These are phyloP conservation scores for Dioctria linearis DNA, from an alignment of 2,888 invertebrate genomes.

Conservation along the genomic window DNA sequence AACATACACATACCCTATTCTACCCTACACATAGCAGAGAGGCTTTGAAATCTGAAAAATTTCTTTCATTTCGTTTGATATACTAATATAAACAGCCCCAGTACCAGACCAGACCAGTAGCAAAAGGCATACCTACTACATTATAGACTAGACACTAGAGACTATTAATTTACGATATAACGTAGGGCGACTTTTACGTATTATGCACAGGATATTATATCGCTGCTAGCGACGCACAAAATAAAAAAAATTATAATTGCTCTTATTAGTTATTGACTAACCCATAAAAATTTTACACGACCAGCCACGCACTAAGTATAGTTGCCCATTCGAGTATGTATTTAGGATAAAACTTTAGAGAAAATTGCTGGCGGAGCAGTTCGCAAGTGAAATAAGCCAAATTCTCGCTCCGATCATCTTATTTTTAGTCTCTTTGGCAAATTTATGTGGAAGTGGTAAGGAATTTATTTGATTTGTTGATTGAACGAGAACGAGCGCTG, in stretches of 20 bases:
- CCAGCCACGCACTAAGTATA: background rate
- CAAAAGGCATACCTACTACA: too few species aligned
- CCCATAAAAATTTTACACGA: slow-evolving; percentile 13
- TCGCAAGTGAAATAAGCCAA: slow-evolving; percentile 43
- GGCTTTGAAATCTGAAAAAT: slow-evolving; percentile 8
- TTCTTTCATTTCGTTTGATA: slow-evolving; percentile 8
- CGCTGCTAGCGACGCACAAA: slow-evolving; percentile 20
- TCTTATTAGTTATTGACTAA: slow-evolving; percentile 5
- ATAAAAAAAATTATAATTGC: slow-evolving; percentile 37
- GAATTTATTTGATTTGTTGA: slow-evolving; percentile 49
- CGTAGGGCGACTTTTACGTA: background rate
- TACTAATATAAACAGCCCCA: background rate
- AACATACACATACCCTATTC: background rate
- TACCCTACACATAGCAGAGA: background rate
- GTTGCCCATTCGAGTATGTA: background rate
- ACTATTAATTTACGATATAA: background rate
- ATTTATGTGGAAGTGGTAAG: slow-evolving; percentile 47
- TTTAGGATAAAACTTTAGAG: background rate
- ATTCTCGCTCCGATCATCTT: slow-evolving; percentile 41
- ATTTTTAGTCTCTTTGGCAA: slow-evolving; percentile 51
- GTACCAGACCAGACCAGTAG: background rate
- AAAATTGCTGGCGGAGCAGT: slow-evolving; percentile 24
- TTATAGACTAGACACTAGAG: background rate
- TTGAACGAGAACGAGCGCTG: slow-evolving; percentile 44
- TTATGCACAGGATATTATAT: background rate